A percentile compares a stretch with the other conserved stretches of the same genome.
Conservation (phyloP, 2,888 invertebrate species). For the Volucella bombylans region DNA sequence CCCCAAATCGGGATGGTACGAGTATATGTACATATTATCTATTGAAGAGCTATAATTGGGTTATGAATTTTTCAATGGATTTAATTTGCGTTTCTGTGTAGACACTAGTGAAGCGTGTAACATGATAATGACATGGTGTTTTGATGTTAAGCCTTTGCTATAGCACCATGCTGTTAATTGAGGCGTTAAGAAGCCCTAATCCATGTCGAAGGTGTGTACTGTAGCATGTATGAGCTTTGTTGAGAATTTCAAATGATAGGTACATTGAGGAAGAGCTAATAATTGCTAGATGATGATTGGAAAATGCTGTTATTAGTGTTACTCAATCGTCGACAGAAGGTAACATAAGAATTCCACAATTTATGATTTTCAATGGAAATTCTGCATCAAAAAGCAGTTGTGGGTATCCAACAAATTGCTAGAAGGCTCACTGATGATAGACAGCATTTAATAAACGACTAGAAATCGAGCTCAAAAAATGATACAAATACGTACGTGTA, state of each 20-base stretch:
- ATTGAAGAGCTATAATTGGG: constrained; percentile 46
- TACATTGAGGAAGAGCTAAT: neutral
- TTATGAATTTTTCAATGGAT: constrained; percentile 54
- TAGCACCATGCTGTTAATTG: constrained; percentile 1
- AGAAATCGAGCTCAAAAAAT: too few relatives aligned
- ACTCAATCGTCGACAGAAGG: too few relatives aligned
- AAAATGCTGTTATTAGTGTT: too few relatives aligned
- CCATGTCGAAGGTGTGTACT: neutral
- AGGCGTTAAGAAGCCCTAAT: constrained; percentile 21
- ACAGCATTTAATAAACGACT: too few relatives aligned
- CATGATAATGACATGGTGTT: constrained; percentile 44
- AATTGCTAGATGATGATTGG: neutral
- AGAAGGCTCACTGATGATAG: too few relatives aligned
- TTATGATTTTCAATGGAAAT: too few relatives aligned
- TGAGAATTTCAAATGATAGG: neutral
- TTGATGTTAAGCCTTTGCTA: neutral
- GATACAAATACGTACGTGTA: too few relatives aligned
- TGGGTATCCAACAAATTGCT: too few relatives aligned
- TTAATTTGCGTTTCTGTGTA: constrained; percentile 32
- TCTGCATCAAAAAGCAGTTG: too few relatives aligned
- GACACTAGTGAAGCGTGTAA: constrained; percentile 34
- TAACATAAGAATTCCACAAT: too few relatives aligned
- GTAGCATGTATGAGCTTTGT: neutral
- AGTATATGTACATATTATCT: constrained; percentile 27
- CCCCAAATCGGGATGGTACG: neutral